A percentile compares a stretch with the other conserved stretches of the same genome.
Conservation (phyloP, 1,140 invertebrate species). For the Eumaeus atala region DNA sequence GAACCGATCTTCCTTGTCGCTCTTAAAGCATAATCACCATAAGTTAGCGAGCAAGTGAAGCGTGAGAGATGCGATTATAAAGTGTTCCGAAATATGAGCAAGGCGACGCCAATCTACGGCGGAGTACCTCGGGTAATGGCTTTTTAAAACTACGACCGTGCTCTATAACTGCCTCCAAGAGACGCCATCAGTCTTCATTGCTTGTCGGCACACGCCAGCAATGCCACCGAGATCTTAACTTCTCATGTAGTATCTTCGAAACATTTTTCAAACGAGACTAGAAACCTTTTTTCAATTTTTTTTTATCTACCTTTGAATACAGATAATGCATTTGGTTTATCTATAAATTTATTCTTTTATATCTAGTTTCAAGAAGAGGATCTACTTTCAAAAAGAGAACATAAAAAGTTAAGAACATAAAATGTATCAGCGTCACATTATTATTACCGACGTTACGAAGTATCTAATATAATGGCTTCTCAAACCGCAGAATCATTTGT, state of each 20-base stretch:
- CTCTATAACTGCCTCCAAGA: slow-evolving; percentile 65
- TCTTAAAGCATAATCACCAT: slow-evolving; percentile 71
- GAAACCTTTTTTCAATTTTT: too few relatives aligned
- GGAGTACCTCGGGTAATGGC: slow-evolving; percentile 68
- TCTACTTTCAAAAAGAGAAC: too few relatives aligned
- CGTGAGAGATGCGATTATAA: slow-evolving; percentile 71
- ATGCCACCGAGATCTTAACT: slow-evolving; percentile 57
- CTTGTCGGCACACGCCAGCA: slow-evolving; percentile 56
- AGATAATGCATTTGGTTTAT: too few relatives aligned
- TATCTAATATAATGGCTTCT: too few relatives aligned
- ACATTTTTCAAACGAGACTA: slow-evolving; percentile 53
- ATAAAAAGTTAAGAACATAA: too few relatives aligned
- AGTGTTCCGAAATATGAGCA: slow-evolving; percentile 71
- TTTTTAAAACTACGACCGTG: slow-evolving; percentile 73
- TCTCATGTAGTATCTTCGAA: slow-evolving; percentile 49
- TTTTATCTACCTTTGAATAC: too few relatives aligned
- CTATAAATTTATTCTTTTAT: too few relatives aligned
- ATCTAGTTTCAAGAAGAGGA: too few relatives aligned
- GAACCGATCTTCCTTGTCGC: slow-evolving; percentile 71
- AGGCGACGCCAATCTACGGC: slow-evolving; percentile 58
- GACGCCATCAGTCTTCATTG: slow-evolving; percentile 72
- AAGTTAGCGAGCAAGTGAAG: slow-evolving; percentile 70
- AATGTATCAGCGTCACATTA: too few relatives aligned
- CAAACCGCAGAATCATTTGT: too few relatives aligned
- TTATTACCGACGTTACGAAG: too few relatives aligned